A percentile compares a stretch with the other conserved stretches of the same genome.
phyloP scores from a whole-genome alignment of 2,113 vertebrate species.

The chimpanzee (Pan troglodytes) region NHGRI_mPanTro3-v2.1_pri NC_072403.2:122318001-122318500 shows the following conservation, averaged over 20 bases:
- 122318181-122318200: background rate
- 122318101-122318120: background rate
- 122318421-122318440: background rate
- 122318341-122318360: background rate
- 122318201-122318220: background rate
- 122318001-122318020: background rate
- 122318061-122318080: background rate
- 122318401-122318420: background rate
- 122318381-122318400: accelerated
- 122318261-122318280: background rate
- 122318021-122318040: background rate
- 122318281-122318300: no score
- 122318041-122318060: background rate
- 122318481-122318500: background rate
- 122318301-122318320: background rate
- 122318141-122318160: background rate
- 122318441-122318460: background rate
- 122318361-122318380: background rate
- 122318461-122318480: background rate
- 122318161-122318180: background rate
- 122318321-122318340: background rate
- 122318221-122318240: background rate
- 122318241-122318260: background rate
- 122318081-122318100: background rate
- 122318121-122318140: background rate